Evolutionary conservation across 2,797 vertebrate genomes (phyloP).

Genomic region (Pteronotus mesoamericanus): DNA sequence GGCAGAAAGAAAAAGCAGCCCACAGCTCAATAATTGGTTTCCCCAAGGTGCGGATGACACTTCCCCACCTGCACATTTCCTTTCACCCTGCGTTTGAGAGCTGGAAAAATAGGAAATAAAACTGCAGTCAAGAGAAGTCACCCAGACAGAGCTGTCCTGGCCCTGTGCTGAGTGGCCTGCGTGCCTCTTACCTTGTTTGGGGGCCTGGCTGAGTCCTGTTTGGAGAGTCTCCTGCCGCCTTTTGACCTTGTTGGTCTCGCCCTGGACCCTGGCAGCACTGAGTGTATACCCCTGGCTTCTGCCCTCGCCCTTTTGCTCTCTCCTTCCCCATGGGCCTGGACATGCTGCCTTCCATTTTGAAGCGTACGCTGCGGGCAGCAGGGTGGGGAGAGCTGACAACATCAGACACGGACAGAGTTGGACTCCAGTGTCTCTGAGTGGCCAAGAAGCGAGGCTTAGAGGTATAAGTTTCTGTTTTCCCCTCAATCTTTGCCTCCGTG

Average conservation of each 20-base stretch:
- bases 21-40: not conserved
- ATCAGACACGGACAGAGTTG: not conserved
- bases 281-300: fast-evolving
- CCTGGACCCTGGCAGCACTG: not conserved
- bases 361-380: not conserved
- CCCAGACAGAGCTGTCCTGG: too few species aligned
- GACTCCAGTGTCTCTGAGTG: not conserved
- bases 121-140: not conserved
- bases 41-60: not conserved
- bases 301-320: not conserved
- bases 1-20: not conserved
- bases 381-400: not conserved
- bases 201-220: not conserved
- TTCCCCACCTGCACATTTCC: not conserved
- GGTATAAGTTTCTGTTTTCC: not conserved
- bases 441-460: not conserved
- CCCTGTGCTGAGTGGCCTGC: not conserved
- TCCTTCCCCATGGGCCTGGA: not conserved
- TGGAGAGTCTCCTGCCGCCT: not conserved
- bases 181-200: not conserved
- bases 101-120: constrained; percentile 47
- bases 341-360: not conserved
- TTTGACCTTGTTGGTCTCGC: not conserved
- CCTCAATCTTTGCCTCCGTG: not conserved
- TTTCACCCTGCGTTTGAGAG: constrained; percentile 16